phyloP scores from a whole-genome alignment of 2,797 vertebrate genomes.

The Erethizon dorsatum region DNA sequence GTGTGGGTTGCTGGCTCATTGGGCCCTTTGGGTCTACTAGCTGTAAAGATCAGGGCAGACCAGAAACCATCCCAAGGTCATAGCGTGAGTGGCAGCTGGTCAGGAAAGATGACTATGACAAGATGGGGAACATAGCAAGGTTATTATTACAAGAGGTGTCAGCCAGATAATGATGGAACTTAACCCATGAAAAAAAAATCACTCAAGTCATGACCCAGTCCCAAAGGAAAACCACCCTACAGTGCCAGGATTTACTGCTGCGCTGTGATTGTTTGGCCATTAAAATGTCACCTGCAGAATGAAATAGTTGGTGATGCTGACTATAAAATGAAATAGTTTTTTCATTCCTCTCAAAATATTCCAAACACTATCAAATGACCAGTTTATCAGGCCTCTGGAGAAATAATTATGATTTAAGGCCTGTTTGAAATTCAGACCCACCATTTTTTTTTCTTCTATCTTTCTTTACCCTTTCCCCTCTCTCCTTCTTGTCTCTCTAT shows the following conservation, averaged over 20 bases:
- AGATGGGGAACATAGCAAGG: conserved; percentile 62
- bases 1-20: conserved; percentile 10
- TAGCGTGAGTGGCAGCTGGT: conserved; percentile 66
- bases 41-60: conserved; percentile 70
- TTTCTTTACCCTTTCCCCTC: neutral
- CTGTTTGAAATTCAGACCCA: conserved; percentile 34
- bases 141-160: conserved; percentile 78
- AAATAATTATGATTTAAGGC: conserved; percentile 60
- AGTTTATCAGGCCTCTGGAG: conserved; percentile 72
- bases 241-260: conserved; percentile 70
- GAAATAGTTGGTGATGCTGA: conserved; percentile 72
- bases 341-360: conserved; percentile 75
- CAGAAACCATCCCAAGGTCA: conserved; percentile 35
- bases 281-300: conserved; percentile 78
- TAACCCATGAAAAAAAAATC: conserved; percentile 77
- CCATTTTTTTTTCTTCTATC: neutral
- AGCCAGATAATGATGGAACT: conserved; percentile 73
- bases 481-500: neutral
- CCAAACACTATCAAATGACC: conserved; percentile 62
- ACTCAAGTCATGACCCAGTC: conserved; percentile 66
- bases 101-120: conserved; percentile 74
- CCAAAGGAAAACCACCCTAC: conserved; percentile 65
- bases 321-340: conserved; percentile 72
- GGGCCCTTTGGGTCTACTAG: conserved; percentile 14
- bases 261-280: conserved; percentile 69